Conservation (phyloP, 2,888 invertebrate genomes). For the Schrankia costaestrigalis region DNA sequence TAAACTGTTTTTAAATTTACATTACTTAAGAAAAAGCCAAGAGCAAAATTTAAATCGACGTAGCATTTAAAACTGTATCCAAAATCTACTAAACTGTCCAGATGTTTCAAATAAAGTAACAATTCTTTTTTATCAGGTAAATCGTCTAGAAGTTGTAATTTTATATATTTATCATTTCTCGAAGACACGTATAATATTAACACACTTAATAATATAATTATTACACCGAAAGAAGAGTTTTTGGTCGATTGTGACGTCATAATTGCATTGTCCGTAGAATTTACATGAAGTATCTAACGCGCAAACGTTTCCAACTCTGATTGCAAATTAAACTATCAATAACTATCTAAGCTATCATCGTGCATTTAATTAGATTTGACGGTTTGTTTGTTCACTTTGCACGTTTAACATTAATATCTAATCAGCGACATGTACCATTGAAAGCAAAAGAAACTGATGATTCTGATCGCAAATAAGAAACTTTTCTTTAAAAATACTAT, state of each 20-base stretch:
- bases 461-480: no score
- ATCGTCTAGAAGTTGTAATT: constrained; percentile 13
- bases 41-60: constrained; percentile 45
- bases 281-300: no score
- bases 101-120: constrained; percentile 32
- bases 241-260: constrained; percentile 14
- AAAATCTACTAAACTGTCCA: constrained; percentile 40
- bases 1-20: constrained; percentile 33
- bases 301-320: constrained; percentile 20
- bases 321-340: constrained; percentile 40
- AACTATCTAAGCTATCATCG: no score
- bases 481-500: no score
- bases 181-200: no score
- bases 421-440: no score
- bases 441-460: no score
- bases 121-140: constrained; percentile 41
- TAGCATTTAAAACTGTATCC: constrained; percentile 28
- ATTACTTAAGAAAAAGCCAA: constrained; percentile 51
- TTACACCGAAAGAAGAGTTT: constrained; percentile 2
- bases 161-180: background rate
- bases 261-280: no score
- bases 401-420: no score
- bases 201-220: background rate
- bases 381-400: no score
- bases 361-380: no score